Percentiles rank a stretch among this genome's conserved stretches.
phyloP scores from a whole-genome alignment of 2,113 vertebrate species.

The Perca schrenkii region DNA sequence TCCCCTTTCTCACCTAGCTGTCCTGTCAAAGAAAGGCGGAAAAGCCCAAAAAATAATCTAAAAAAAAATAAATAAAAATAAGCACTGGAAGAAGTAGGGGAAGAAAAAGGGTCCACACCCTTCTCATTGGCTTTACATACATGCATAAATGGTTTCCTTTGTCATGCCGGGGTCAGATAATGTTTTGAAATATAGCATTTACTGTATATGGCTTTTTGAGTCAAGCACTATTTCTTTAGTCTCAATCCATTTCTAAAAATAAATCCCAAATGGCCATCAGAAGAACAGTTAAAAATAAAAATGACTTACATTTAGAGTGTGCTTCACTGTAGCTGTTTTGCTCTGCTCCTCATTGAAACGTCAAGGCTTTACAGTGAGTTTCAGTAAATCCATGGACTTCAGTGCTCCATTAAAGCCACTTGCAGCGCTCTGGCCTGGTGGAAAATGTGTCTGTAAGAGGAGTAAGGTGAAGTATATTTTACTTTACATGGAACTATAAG shows the following conservation, averaged over 20 bases:
- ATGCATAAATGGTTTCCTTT: slow-evolving; percentile 5
- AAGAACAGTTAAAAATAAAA: neutral
- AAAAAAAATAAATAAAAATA: neutral
- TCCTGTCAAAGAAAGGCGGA: no score
- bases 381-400: slow-evolving; percentile 87
- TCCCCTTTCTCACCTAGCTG: no score
- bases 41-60: no score
- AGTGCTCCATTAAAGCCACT: slow-evolving; percentile 75
- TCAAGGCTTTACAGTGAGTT: slow-evolving; percentile 71
- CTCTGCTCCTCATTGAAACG: slow-evolving; percentile 67
- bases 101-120: neutral
- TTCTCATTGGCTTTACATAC: neutral
- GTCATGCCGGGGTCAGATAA: neutral
- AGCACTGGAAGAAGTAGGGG: neutral
- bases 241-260: neutral
- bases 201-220: neutral
- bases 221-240: neutral
- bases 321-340: slow-evolving; percentile 49
- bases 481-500: neutral
- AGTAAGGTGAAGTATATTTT: slow-evolving; percentile 5
- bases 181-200: neutral
- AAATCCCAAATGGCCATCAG: neutral
- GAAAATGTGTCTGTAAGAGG: neutral
- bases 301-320: neutral
- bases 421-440: neutral